phyloP scores from a whole-genome alignment of 2,888 invertebrate genomes.

The Drosophila antonietae region DNA sequence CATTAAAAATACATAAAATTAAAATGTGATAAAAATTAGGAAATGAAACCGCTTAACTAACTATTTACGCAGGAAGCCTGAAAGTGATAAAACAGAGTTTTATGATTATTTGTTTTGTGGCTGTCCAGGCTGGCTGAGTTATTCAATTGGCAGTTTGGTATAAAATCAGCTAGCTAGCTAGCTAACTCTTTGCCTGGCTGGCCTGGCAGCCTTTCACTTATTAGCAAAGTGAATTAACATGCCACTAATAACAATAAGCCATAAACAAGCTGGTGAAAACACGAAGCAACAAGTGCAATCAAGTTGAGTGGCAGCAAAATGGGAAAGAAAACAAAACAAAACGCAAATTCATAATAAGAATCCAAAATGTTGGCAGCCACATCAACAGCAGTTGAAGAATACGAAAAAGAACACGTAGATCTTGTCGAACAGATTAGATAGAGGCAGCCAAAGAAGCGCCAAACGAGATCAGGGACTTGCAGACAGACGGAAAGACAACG shows the following conservation, averaged over 20 bases:
- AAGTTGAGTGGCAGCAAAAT: constrained; percentile 31
- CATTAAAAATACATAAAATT: not conserved
- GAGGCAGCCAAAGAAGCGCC: constrained; percentile 16
- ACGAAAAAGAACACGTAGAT: constrained; percentile 20
- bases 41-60: not conserved
- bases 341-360: constrained; percentile 27
- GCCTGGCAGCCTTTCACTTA: constrained; percentile 69
- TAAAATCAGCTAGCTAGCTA: constrained; percentile 1
- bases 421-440: constrained; percentile 41
- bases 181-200: constrained; percentile 5
- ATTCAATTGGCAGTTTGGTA: constrained; percentile 32
- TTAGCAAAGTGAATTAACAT: constrained; percentile 76
- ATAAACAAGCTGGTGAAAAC: constrained; percentile 65
- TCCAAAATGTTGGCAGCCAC: constrained; percentile 15
- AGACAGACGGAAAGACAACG: constrained; percentile 32
- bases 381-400: not conserved
- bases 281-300: constrained; percentile 58
- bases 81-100: constrained; percentile 16
- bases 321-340: constrained; percentile 41
- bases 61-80: constrained; percentile 4
- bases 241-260: constrained; percentile 57
- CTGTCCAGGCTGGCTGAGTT: constrained; percentile 22
- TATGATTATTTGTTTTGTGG: constrained; percentile 13
- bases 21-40: not conserved
- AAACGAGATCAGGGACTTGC: constrained; percentile 72